Conservation (phyloP, 23 tunicate species). For the Halocynthia roretzi region DNA sequence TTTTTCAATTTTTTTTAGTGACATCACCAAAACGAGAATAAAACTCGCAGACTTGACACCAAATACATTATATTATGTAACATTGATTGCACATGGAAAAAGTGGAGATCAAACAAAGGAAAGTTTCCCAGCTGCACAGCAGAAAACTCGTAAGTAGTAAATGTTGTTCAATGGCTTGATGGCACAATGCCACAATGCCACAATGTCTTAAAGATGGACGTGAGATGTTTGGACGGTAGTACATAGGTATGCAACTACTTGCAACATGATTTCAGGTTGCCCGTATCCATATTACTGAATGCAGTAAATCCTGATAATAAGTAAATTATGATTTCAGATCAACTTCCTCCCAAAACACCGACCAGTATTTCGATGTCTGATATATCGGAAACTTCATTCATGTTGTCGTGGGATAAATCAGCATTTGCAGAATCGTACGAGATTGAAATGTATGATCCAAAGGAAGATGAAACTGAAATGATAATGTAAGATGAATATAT, state of each 20-base stretch:
- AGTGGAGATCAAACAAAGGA: constrained; percentile 54
- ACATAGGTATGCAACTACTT: no score
- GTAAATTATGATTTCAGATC: not conserved
- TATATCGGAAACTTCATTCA: constrained; percentile 7
- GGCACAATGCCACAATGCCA: not conserved
- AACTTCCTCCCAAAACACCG: constrained; percentile 7
- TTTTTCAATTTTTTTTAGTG: not conserved
- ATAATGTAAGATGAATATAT: not conserved
- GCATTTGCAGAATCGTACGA: constrained; percentile 8
- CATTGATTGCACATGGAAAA: constrained; percentile 45
- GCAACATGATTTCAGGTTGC: no score
- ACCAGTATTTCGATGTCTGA: not conserved
- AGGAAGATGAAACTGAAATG: not conserved
- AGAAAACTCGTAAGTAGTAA: constrained; percentile 14
- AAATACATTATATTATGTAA: constrained; percentile 46
- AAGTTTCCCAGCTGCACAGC: constrained; percentile 32
- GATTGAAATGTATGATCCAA: not conserved
- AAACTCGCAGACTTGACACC: not conserved
- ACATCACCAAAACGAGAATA: not conserved
- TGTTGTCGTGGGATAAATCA: constrained; percentile 1
- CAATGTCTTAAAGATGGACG: no score
- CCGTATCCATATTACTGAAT: no score
- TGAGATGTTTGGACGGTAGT: no score
- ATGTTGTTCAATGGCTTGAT: not conserved
- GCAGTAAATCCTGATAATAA: no score